Evolutionary conservation across 1,140 invertebrate genomes (phyloP).

Genomic region (Drosophila chauvacae): DNA sequence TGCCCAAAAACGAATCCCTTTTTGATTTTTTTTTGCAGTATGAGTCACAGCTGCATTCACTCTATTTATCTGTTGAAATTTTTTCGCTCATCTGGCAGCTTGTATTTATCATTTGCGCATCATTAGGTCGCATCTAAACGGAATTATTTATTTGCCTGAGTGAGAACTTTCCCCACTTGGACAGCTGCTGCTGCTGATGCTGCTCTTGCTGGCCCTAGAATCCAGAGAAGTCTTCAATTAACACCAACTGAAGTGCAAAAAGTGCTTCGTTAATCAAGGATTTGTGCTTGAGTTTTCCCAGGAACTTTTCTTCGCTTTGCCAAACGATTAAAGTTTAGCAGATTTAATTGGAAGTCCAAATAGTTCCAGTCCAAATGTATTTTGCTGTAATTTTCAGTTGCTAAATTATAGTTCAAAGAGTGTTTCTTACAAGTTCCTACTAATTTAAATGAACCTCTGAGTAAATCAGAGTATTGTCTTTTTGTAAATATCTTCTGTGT

Average conservation of each 20-base stretch:
- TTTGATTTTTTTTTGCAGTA: conserved; percentile 20
- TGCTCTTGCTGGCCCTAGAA: conserved; percentile 13
- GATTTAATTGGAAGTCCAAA: conserved; percentile 5
- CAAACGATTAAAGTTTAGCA: conserved; percentile 13
- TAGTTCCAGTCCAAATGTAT: background rate
- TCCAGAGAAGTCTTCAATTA: conserved; percentile 34
- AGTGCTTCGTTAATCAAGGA: conserved; percentile 22
- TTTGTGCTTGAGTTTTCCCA: conserved; percentile 6
- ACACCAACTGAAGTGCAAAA: conserved; percentile 22
- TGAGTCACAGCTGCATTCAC: conserved; percentile 65
- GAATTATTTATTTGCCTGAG: conserved; percentile 57
- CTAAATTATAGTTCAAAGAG: background rate
- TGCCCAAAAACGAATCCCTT: background rate
- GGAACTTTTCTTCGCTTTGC: background rate
- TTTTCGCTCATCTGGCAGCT: conserved; percentile 59
- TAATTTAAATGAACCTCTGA: background rate
- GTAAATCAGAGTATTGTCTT: too few species aligned
- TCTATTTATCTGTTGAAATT: conserved; percentile 29
- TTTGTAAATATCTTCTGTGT: too few species aligned
- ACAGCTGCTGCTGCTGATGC: conserved; percentile 25
- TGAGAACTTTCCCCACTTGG: conserved; percentile 38
- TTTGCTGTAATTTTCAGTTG: background rate
- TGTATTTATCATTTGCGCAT: conserved; percentile 79
- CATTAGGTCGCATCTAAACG: conserved; percentile 62
- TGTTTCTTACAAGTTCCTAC: background rate